These are phyloP conservation scores for Hyperoodon ampullatus DNA, from an alignment of 2,113 vertebrate genomes.

Conservation along the genomic window DNA sequence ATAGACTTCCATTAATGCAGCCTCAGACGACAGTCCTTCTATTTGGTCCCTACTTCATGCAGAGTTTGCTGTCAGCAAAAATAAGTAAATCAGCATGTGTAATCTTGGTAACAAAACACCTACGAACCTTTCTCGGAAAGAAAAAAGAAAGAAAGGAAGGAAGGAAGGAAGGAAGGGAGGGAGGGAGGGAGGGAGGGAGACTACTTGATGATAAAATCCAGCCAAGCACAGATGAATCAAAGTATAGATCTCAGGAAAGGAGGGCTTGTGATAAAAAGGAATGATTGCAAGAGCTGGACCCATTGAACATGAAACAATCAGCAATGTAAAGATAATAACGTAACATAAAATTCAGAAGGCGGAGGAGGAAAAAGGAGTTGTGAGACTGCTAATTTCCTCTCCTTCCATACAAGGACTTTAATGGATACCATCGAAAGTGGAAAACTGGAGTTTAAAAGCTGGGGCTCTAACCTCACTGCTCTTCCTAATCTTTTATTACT, in stretches of 20 bases:
- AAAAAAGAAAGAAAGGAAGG: not conserved
- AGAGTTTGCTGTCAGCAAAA: not conserved
- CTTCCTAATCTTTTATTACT: slow-evolving; percentile 49
- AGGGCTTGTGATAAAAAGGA: not conserved
- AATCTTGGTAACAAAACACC: not conserved
- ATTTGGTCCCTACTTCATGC: not conserved
- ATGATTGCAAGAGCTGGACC: not conserved
- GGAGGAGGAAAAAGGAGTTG: not conserved
- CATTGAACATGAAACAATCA: not conserved
- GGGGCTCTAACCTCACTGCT: slow-evolving; percentile 32
- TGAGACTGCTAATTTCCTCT: slow-evolving; percentile 43
- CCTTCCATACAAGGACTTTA: slow-evolving; percentile 16
- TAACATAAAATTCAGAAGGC: not conserved
- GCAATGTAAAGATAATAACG: not conserved
- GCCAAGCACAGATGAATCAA: not conserved
- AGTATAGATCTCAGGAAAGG: not conserved
- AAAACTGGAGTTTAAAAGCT: slow-evolving; percentile 52
- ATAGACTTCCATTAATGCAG: not conserved
- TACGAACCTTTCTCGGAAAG: not conserved
- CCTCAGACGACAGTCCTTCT: not conserved
- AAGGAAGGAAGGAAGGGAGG: not conserved
- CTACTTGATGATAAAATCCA: slow-evolving; percentile 21
- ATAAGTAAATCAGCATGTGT: not conserved
- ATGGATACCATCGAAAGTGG: slow-evolving; percentile 39
- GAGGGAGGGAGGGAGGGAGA: not conserved